Base-by-base conservation (phyloP, 2,888 invertebrate genomes). In the Drosophila maculinotata region DNA sequence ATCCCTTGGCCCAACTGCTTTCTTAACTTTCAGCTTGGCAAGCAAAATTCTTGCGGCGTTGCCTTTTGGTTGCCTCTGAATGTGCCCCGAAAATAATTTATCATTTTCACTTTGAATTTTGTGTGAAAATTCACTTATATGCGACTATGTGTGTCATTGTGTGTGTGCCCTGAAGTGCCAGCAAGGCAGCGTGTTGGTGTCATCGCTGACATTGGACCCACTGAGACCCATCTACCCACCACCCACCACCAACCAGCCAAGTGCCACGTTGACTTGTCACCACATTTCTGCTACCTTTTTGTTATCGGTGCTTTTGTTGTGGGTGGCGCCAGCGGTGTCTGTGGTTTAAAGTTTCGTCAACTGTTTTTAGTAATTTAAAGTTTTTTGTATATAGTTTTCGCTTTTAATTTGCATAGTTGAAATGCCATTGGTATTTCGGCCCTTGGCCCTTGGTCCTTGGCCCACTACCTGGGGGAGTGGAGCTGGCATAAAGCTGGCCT, bases 41-140 rank as follows among this genome's bases (percentile, higher is more conserved):
- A 71, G 68, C 69, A 72, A 71, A 87, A 84, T 84, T 75, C 87
- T 81, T 84, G 83, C 66, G 83, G 83, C 81, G 62, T 79, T 79
- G 84, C 75, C 77, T 69, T 75, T 67, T 54, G 66, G 67, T 53
- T 54, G 60, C 35, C 49, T 30, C 54, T 53, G 58, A 66, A 72
- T 72, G 60, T 45, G 56, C 45, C 39, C 59, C 69, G 60, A 81
- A 76, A 72, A 87, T 77, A 87, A 85, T 85, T 85, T 87, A 85
- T 84, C 85, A 87, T 84, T 87, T 77, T 71, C 77, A 70, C 62
- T 73, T 65, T 78, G 64, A 60, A 47, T 56, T 69, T 60, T 59
- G 60, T 69, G 72, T 76, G 69, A 60, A 66, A 68, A 66, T 66
- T 74, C 70, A 63, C 52, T 73, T 68, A 51, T 51, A 15, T 53